Conservation (phyloP, 2,113 vertebrate genomes). For the Mesocricetus auratus region DNA sequence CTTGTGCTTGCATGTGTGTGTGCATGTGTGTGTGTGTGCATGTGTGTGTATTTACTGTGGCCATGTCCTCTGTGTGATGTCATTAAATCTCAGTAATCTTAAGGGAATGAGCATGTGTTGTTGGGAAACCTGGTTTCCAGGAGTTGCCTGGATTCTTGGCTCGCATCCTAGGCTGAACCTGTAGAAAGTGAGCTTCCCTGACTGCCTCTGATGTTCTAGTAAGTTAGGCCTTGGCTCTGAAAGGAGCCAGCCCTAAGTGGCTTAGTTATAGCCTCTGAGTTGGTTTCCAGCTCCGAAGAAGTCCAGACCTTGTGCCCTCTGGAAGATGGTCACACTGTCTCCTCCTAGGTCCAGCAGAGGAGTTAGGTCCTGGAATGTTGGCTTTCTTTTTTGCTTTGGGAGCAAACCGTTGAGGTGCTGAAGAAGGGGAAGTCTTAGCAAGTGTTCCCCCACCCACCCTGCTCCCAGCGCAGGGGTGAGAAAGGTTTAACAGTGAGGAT, state of each 20-base stretch:
- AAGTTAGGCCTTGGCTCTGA: slow-evolving; percentile 58
- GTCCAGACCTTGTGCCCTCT: neutral
- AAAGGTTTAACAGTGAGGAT: rapidly evolving
- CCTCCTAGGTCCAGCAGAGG: neutral
- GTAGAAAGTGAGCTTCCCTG: slow-evolving; percentile 45
- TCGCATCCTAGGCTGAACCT: slow-evolving; percentile 53
- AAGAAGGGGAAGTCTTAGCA: rapidly evolving
- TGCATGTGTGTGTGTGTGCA: too few species aligned
- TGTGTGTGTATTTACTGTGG: neutral
- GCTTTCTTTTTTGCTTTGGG: neutral
- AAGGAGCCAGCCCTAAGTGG: slow-evolving; percentile 28
- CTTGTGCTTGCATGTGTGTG: neutral
- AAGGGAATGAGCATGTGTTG: neutral
- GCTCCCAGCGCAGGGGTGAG: neutral
- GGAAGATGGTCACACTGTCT: neutral
- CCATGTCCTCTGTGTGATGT: neutral
- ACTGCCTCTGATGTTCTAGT: neutral
- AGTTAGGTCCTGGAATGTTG: too few species aligned
- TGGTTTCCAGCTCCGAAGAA: slow-evolving; percentile 20
- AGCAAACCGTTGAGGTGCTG: neutral
- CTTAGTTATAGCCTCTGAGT: neutral
- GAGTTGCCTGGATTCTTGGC: slow-evolving; percentile 40
- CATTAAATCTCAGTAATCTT: neutral
- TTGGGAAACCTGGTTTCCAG: slow-evolving; percentile 33
- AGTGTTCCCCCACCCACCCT: rapidly evolving